Evolutionary conservation across 1,140 invertebrate species (phyloP), one percentile per base, ranked within the genome.

Genomic region (Drosophila navojoa): DNA sequence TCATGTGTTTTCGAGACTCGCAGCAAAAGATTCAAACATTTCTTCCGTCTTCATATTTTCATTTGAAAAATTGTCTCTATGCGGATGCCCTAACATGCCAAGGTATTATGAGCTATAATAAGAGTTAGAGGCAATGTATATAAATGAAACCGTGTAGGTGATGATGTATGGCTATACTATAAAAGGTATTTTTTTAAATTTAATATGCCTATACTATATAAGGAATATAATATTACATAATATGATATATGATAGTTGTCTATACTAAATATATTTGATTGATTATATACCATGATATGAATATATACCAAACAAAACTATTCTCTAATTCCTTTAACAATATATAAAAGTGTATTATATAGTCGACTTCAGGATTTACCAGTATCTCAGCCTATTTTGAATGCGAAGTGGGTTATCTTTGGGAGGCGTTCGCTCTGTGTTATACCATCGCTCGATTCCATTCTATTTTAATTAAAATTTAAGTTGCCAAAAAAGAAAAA

Each of bases 381-480:
- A 4, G 25, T 2, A 9, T 10, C 15, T 25, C 16, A 40, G 44
- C 22, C 9, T 5, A 15, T n/a, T 19, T 19, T 29, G 3, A 32
- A 47, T 35, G n/a, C 44, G 9, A 61, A 49, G 1, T 60, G 58
- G 58, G 44, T 49, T 49, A 49, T 16, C 15, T 16, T 44, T 27
- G 19, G 53, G 19, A 16, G 22, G 40, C 25, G 15, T n/a, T 27
- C n/a, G 27, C 58, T 42, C 27, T 50, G 47, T 40, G 16, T 27
- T 25, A 29, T 9, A 45, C 32, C 40, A 74, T 62, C 15, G 4
- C 60, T 77, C 55, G 54, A 72, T 73, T 67, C 76, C 50, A 71
- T 81, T 82, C 79, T 82, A 82, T 82, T 82, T 82, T 82, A 84
- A 82, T 82, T 84, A 79, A 82, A 81, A 84, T 84, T 82, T 71